Evolutionary conservation across 2,888 invertebrate genomes (phyloP).

Genomic region (Volucella inanis): DNA sequence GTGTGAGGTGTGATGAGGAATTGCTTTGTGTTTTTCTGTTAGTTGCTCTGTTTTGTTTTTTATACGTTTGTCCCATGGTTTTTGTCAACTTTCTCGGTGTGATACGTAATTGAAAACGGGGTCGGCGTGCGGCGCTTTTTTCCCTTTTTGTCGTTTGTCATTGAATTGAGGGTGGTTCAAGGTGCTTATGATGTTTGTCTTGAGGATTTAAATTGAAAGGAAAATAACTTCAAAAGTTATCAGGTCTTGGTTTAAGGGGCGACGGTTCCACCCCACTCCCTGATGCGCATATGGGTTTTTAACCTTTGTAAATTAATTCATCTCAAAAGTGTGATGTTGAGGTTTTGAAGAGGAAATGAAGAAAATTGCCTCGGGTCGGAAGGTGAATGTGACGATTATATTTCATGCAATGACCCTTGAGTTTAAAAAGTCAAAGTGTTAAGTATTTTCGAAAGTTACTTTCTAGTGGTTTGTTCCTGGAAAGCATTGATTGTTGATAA

Average conservation of each 20-base stretch:
- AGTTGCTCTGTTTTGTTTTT: constrained; percentile 38
- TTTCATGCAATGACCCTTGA: not conserved
- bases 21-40: constrained; percentile 60
- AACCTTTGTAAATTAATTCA: constrained; percentile 10
- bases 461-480: no score
- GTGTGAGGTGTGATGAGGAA: constrained; percentile 60
- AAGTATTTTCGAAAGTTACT: not conserved
- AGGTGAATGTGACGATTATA: not conserved
- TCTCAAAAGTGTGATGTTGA: constrained; percentile 9
- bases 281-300: not conserved
- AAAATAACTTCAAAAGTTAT: constrained; percentile 56
- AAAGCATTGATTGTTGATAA: no score
- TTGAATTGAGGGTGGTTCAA: not conserved
- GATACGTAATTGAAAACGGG: constrained; percentile 37
- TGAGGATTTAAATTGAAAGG: constrained; percentile 40
- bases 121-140: not conserved
- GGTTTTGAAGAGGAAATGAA: not conserved
- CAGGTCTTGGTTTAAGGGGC: constrained; percentile 11
- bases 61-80: not conserved
- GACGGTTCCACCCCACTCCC: not conserved
- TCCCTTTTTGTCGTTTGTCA: not conserved
- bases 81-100: constrained; percentile 19
- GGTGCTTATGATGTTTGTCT: constrained; percentile 44
- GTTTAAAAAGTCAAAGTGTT: not conserved
- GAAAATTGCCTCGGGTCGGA: constrained; percentile 20